Evolutionary conservation across 2,113 vertebrate genomes (phyloP).

Genomic region (Hystrix brachyura): DNA sequence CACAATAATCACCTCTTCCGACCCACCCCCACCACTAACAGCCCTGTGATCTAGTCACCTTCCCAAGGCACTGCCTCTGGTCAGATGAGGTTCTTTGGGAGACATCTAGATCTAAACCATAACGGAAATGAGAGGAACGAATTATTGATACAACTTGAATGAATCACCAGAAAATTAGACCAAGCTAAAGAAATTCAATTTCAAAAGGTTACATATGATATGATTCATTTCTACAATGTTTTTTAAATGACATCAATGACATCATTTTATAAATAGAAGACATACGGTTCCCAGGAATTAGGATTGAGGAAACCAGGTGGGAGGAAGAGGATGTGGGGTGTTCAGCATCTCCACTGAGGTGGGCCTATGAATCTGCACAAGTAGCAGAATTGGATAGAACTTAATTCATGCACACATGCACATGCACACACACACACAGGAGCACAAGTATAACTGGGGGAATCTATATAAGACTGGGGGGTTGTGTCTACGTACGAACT

Average conservation of each 20-base stretch:
- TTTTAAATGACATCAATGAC: too few relatives aligned
- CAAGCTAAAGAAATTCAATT: background rate
- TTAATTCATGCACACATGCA: background rate
- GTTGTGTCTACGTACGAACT: accelerated
- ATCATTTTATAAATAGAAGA: background rate
- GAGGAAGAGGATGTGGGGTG: accelerated
- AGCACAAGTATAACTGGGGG: background rate
- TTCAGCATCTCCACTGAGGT: accelerated
- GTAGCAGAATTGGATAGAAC: accelerated
- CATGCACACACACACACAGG: background rate
- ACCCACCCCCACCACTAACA: background rate
- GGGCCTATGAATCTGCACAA: accelerated
- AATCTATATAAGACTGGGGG: accelerated
- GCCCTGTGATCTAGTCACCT: background rate
- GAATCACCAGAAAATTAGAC: background rate
- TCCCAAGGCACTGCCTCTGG: too few relatives aligned
- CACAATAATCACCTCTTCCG: background rate
- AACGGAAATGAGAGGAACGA: background rate
- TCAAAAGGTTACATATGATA: background rate
- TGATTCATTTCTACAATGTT: background rate
- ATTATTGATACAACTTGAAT: background rate
- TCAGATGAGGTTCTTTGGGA: too few relatives aligned
- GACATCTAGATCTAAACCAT: background rate
- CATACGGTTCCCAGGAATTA: background rate
- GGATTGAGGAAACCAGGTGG: accelerated